phyloP scores from a whole-genome alignment of 2,888 invertebrate genomes.

The Meloe dianella region DNA sequence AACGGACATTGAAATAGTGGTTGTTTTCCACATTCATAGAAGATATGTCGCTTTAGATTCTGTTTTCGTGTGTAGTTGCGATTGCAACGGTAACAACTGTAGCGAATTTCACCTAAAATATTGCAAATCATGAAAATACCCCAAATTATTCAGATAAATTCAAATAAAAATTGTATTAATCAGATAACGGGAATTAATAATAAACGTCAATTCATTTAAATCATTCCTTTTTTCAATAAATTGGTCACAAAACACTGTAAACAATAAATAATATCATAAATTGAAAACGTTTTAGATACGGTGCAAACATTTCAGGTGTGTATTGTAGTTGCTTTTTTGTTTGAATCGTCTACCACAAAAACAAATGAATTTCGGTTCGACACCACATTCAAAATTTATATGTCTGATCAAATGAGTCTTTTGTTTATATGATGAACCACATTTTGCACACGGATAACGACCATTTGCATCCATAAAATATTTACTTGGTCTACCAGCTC shows the following conservation, averaged over 20 bases:
- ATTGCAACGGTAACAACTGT: conserved; percentile 40
- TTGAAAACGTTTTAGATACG: conserved; percentile 23
- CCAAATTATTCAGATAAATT: neutral
- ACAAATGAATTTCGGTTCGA: conserved; percentile 61
- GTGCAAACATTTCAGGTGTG: conserved; percentile 37
- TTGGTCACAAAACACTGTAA: neutral
- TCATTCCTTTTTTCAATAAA: neutral
- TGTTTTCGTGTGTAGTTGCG: conserved; percentile 40
- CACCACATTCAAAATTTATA: conserved; percentile 47
- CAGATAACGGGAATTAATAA: neutral
- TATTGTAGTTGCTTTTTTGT: conserved; percentile 43
- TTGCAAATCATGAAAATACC: conserved; percentile 9
- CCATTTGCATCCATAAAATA: conserved; percentile 41
- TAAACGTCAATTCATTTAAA: neutral
- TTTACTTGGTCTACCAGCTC: conserved; percentile 34
- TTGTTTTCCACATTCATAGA: conserved; percentile 47
- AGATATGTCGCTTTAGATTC: conserved; percentile 41
- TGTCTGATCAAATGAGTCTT: conserved; percentile 49
- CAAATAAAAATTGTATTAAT: neutral
- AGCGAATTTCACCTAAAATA: conserved; percentile 32
- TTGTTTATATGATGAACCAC: conserved; percentile 45
- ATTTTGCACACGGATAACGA: conserved; percentile 41
- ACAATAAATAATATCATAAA: neutral
- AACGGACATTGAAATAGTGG: conserved; percentile 48
- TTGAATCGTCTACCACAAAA: conserved; percentile 61